Base-by-base conservation (phyloP, 2,113 vertebrate genomes). In the Bucco capensis region DNA sequence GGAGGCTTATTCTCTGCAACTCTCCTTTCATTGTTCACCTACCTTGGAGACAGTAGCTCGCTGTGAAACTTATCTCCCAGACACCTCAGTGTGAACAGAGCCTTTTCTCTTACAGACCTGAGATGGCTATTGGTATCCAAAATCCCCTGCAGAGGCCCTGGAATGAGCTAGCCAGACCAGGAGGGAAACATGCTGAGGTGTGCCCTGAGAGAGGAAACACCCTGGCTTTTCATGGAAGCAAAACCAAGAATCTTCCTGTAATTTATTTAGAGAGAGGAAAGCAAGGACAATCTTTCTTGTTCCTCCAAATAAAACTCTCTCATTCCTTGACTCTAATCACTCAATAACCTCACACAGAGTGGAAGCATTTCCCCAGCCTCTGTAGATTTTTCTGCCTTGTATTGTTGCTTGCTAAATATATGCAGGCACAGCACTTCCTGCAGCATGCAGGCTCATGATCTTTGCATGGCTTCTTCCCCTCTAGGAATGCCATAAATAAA, bases 401-500 rank as follows among this genome's bases (percentile, higher is more conserved):
- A 17, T 46, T 62, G 56, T 19, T 62, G 54, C 44, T 73, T 9
- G 27, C 83, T 96, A 87, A 85, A 87, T 85, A n/a, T 24, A 71
- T 17, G 16, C 30, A 3, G 14, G 86, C 71, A 22, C 23, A 50
- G 9, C 73, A 37, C 60, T 87, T 73, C 61, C 30, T 70, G 86
- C 84, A 79, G 77, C 81, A 23, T 9, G 38, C 83, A 70, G 62
- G 71, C 96, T 96, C 47, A 3, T 70, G 96, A 60, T 90, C 88
- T 72, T 94, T 90, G 90, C 88, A 69, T 78, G 81, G 83, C 54
- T 90, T 69, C 80, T 69, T 82, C 73, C 89, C 88, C 93, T 95
- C 89, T 31, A 96, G 96, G 89, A 96, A 76, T 31, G 33, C 94
- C 92, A 91, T 89, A 92, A 96, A 96, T 96, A 95, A 95, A 96